phyloP scores from a whole-genome alignment of 1,140 invertebrate genomes.

The Trachelipus rathkii region DNA sequence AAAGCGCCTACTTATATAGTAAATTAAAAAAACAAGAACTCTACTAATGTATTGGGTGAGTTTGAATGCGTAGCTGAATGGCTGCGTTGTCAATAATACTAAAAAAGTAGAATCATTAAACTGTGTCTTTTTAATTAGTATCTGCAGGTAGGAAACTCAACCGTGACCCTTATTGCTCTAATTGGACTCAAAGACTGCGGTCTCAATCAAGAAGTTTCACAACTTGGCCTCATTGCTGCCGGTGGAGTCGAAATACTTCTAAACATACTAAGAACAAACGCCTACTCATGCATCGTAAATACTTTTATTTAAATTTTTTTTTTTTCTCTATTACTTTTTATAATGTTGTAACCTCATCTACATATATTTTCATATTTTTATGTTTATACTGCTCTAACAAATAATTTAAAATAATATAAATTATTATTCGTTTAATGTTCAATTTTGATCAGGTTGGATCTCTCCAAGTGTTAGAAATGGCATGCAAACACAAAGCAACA shows the following conservation, averaged over 20 bases:
- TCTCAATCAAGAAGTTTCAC: constrained; percentile 69
- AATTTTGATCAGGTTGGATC: constrained; percentile 36
- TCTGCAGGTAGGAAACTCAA: constrained; percentile 87
- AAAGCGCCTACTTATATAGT: too few relatives aligned
- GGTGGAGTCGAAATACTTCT: constrained; percentile 86
- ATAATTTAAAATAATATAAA: too few relatives aligned
- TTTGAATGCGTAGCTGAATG: too few relatives aligned
- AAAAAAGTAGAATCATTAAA: too few relatives aligned
- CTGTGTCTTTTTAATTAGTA: constrained; percentile 57
- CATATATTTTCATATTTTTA: too few relatives aligned
- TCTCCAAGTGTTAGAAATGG: constrained; percentile 39
- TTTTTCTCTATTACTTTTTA: too few relatives aligned
- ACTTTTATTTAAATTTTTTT: neutral
- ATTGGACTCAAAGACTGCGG: constrained; percentile 87
- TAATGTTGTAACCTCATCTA: too few relatives aligned
- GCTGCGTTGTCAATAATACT: too few relatives aligned
- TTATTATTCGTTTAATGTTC: neutral
- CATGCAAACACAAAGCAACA: constrained; percentile 33
- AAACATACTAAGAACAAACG: constrained; percentile 82
- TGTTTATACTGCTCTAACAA: too few relatives aligned
- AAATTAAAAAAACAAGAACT: too few relatives aligned
- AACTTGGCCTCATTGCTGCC: constrained; percentile 70
- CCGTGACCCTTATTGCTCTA: constrained; percentile 83
- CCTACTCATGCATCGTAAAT: constrained; percentile 72
- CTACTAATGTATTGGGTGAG: too few relatives aligned